Conservation (phyloP, 2,888 invertebrate species). For the Chesias legatella region DNA sequence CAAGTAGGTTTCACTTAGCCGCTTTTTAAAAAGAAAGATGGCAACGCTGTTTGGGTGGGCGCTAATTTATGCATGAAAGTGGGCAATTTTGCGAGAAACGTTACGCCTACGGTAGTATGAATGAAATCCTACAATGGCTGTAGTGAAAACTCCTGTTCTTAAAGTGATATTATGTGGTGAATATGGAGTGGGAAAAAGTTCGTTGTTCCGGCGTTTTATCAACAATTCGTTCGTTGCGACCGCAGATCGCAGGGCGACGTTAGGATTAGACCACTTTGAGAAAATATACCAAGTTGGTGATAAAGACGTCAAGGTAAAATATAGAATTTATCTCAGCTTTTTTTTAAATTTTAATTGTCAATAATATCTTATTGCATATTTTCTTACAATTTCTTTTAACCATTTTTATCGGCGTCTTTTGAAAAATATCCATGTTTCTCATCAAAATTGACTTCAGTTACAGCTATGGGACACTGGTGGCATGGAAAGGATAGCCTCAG, state of each 20-base stretch:
- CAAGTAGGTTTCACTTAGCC: too few relatives aligned
- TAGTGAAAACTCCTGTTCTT: constrained; percentile 89
- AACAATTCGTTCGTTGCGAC: constrained; percentile 93
- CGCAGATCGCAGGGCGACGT: constrained; percentile 90
- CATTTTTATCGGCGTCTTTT: too few relatives aligned
- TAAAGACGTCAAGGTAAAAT: constrained; percentile 87
- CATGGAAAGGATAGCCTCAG: constrained; percentile 97
- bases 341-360: too few relatives aligned
- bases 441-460: constrained; percentile 78
- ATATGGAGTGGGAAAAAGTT: constrained; percentile 97
- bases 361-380: too few relatives aligned
- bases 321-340: not conserved
- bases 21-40: too few relatives aligned
- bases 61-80: too few relatives aligned
- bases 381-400: too few relatives aligned
- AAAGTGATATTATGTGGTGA: constrained; percentile 97
- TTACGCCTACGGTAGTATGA: too few relatives aligned
- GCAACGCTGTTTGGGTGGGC: too few relatives aligned
- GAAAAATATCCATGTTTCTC: too few relatives aligned
- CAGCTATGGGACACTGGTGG: constrained; percentile 98
- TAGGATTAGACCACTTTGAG: constrained; percentile 95
- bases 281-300: constrained; percentile 88
- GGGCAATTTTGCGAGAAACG: too few relatives aligned
- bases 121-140: constrained; percentile 82
- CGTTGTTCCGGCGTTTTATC: constrained; percentile 93